Conservation (phyloP, 2,797 vertebrate species). For the Esox lucius region DNA sequence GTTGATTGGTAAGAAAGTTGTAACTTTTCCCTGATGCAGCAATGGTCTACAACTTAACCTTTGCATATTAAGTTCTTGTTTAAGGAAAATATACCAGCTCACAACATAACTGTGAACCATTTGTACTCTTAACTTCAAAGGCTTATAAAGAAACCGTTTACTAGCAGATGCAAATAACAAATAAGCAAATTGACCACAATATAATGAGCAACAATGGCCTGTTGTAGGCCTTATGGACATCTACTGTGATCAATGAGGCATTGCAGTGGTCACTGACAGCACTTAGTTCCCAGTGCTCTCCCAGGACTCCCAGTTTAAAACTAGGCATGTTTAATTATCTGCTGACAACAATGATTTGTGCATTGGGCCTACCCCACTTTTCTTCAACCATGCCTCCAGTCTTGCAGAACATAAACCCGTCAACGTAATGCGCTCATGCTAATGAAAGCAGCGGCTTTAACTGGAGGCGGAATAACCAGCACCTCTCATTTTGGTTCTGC, state of each 20-base stretch:
- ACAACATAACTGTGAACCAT: not conserved
- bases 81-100: not conserved
- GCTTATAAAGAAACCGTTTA: not conserved
- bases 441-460: not conserved
- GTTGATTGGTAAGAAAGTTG: not conserved
- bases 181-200: not conserved
- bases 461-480: slow-evolving; percentile 16
- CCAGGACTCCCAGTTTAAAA: not conserved
- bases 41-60: not conserved
- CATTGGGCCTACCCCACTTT: slow-evolving; percentile 19
- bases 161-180: not conserved
- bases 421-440: slow-evolving; percentile 6
- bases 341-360: slow-evolving; percentile 33
- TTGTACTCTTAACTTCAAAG: not conserved
- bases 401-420: slow-evolving; percentile 30
- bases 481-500: not conserved
- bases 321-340: slow-evolving; percentile 31
- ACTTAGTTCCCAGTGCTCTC: not conserved
- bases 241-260: not conserved
- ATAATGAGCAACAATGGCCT: not conserved
- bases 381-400: slow-evolving; percentile 27
- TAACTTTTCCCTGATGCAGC: not conserved
- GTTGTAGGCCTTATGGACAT: not conserved
- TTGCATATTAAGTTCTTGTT: not conserved
- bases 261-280: slow-evolving; percentile 20